These are phyloP conservation scores for Oncorhynchus nerka DNA, from an alignment of 2,113 vertebrate species.

Conservation along the genomic window DNA sequence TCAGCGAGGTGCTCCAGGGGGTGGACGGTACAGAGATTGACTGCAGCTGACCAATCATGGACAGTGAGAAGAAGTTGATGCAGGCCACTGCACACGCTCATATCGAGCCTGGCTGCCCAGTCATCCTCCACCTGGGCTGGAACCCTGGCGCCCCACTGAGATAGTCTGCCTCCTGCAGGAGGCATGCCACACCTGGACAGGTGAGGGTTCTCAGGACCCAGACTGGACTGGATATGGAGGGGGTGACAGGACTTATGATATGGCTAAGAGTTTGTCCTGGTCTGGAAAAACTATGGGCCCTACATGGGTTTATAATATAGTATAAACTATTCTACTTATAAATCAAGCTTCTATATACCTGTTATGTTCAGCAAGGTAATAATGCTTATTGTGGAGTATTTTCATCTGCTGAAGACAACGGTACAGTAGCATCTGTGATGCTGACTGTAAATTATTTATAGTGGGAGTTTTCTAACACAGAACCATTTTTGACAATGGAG, in stretches of 20 bases:
- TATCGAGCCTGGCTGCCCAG: conserved; percentile 85
- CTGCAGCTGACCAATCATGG: conserved; percentile 90
- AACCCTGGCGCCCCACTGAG: conserved; percentile 77
- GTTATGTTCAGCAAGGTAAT: too few species aligned
- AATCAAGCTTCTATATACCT: too few species aligned
- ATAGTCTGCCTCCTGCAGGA: conserved; percentile 86
- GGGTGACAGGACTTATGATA: too few species aligned
- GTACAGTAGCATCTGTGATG: not conserved
- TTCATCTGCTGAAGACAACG: too few species aligned
- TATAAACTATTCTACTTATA: too few species aligned
- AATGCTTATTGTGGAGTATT: too few species aligned
- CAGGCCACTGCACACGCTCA: conserved; percentile 86
- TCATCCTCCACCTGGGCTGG: conserved; percentile 90
- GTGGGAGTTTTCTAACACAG: conserved; percentile 56
- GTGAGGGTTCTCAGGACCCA: conserved; percentile 62
- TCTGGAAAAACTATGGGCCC: too few species aligned
- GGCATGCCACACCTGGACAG: conserved; percentile 94
- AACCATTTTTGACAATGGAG: conserved; percentile 79
- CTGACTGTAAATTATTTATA: not conserved
- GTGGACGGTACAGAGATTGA: conserved; percentile 88
- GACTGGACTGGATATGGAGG: too few species aligned
- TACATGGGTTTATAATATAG: too few species aligned
- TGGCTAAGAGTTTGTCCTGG: too few species aligned
- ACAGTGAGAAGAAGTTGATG: conserved; percentile 87
- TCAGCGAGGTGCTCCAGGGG: conserved; percentile 82